phyloP scores from a whole-genome alignment of 2,888 invertebrate genomes.

The Cataglyphis rosenhaueri region DNA sequence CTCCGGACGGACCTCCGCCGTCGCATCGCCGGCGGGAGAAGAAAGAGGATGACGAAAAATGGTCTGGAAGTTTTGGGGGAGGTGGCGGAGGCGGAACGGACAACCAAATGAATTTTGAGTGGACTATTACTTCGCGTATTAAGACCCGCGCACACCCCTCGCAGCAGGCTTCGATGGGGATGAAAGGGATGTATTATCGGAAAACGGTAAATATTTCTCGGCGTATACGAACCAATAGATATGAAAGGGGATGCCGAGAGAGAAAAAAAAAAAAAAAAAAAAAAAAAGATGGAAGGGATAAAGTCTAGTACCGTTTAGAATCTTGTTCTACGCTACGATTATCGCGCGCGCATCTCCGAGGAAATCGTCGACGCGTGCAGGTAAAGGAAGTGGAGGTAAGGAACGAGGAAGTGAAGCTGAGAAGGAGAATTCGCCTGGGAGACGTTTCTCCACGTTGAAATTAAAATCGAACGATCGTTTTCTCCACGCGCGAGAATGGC shows the following conservation, averaged over 20 bases:
- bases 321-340: constrained; percentile 66
- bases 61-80: not conserved
- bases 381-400: not conserved
- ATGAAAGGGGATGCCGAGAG: constrained; percentile 57
- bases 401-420: not conserved
- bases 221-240: constrained; percentile 61
- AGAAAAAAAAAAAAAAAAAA: not conserved
- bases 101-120: constrained; percentile 76
- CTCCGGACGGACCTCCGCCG: constrained; percentile 11
- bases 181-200: constrained; percentile 71
- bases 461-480: constrained; percentile 62
- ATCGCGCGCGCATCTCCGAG: constrained; percentile 49
- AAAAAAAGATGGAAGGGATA: constrained; percentile 18
- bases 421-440: not conserved
- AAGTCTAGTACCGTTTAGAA: constrained; percentile 60
- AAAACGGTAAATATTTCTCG: constrained; percentile 76
- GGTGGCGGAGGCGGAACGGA: constrained; percentile 18
- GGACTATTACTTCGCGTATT: constrained; percentile 71
- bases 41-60: constrained; percentile 40
- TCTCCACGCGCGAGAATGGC: constrained; percentile 30
- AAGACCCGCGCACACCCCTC: constrained; percentile 40
- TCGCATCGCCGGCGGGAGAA: not conserved
- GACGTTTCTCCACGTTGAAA: constrained; percentile 51
- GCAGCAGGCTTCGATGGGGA: not conserved
- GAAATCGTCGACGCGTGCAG: not conserved